Percentiles rank a stretch among this genome's conserved stretches.
Evolutionary conservation across 2,888 invertebrate genomes (phyloP).

Genomic region (Callyntrura guangdongensis): DNA sequence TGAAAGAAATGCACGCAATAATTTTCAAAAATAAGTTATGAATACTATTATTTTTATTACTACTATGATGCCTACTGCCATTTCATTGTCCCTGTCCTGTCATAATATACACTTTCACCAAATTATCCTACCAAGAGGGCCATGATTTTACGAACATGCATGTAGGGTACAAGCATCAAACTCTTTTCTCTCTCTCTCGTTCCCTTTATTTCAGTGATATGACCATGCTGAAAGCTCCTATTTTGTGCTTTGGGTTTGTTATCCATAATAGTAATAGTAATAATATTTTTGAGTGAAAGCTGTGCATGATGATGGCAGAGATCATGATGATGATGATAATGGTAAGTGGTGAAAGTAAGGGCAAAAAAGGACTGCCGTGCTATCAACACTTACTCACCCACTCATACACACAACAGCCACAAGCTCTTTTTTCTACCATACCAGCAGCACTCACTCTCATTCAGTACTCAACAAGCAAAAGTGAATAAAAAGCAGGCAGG

Average conservation of each 20-base stretch:
- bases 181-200: background rate
- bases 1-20: constrained; percentile 33
- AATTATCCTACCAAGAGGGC: constrained; percentile 16
- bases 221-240: constrained; percentile 14
- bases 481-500: constrained; percentile 56
- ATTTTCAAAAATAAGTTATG: constrained; percentile 59
- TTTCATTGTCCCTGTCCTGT: background rate
- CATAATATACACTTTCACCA: background rate
- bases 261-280: constrained; percentile 27
- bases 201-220: background rate
- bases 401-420: background rate
- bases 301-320: constrained; percentile 26
- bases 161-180: background rate
- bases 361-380: constrained; percentile 27
- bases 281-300: constrained; percentile 60
- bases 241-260: constrained; percentile 20
- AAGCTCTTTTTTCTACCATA: constrained; percentile 10
- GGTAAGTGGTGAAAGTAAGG: constrained; percentile 35
- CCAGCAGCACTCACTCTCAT: constrained; percentile 16
- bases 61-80: constrained; percentile 34
- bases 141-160: background rate
- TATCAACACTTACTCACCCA: constrained; percentile 20
- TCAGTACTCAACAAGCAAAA: constrained; percentile 57
- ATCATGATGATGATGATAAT: constrained; percentile 48
- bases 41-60: constrained; percentile 58